These are phyloP conservation scores for Meteorus sp. DNA, from an alignment of 1,140 invertebrate genomes.

Conservation along the genomic window DNA sequence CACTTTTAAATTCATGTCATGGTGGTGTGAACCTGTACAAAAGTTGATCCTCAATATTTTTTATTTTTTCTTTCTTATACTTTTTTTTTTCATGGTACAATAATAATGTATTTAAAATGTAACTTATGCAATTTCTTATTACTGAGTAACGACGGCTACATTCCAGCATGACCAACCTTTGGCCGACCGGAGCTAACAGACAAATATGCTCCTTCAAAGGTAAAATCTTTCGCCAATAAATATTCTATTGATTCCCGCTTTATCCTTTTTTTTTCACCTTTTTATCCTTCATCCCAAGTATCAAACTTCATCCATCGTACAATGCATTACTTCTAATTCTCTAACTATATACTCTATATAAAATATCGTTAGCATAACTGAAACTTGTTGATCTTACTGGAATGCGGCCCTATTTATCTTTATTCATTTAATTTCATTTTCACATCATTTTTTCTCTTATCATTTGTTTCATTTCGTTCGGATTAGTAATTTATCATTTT, in stretches of 20 bases:
- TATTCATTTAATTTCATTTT: constrained; percentile 36
- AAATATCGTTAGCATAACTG: constrained; percentile 61
- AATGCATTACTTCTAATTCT: constrained; percentile 54
- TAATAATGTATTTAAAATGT: constrained; percentile 59
- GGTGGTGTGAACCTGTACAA: constrained; percentile 57
- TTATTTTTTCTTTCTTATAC: constrained; percentile 8
- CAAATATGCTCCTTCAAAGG: constrained; percentile 57
- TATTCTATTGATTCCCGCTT: constrained; percentile 30
- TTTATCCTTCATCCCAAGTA: background rate
- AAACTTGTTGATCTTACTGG: constrained; percentile 58
- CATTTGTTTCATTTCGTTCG: constrained; percentile 30
- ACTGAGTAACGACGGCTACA: constrained; percentile 59
- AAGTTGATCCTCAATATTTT: constrained; percentile 53
- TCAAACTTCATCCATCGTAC: constrained; percentile 20
- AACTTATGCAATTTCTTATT: constrained; percentile 59
- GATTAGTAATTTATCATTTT: too few relatives aligned
- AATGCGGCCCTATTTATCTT: constrained; percentile 57
- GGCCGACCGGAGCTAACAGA: constrained; percentile 60
- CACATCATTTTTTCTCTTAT: constrained; percentile 29
- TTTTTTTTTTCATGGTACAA: constrained; percentile 45
- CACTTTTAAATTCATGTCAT: constrained; percentile 41
- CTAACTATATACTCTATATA: constrained; percentile 61
- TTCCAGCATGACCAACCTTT: constrained; percentile 58
- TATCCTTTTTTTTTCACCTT: constrained; percentile 16
- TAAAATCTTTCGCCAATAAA: too few relatives aligned